A percentile compares a stretch with the other conserved stretches of the same genome.
These are phyloP conservation scores for Rostratula benghalensis DNA, from an alignment of 2,113 vertebrate genomes.

Conservation along the genomic window DNA sequence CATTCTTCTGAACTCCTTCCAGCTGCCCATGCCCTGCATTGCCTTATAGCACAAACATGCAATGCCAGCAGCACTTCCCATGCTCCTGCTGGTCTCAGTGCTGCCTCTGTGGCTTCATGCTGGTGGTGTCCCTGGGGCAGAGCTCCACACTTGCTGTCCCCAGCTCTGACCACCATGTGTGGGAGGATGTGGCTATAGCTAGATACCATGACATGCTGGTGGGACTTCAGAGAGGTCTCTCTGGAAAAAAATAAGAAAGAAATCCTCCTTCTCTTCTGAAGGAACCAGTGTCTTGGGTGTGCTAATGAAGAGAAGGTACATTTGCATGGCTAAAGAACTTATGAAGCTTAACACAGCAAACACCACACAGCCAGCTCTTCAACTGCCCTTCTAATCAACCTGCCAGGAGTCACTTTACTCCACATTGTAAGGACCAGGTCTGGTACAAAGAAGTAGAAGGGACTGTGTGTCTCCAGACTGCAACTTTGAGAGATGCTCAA, in stretches of 20 bases:
- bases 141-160: neutral
- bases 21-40: neutral
- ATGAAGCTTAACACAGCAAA: neutral
- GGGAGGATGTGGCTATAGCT: neutral
- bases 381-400: neutral
- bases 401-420: neutral
- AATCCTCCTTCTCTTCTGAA: neutral
- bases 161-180: rapidly evolving
- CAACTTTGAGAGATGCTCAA: neutral
- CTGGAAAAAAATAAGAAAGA: neutral
- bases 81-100: neutral
- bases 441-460: neutral
- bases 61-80: neutral
- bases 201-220: neutral
- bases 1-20: neutral
- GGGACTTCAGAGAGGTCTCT: neutral
- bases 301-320: neutral
- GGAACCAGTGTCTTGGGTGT: rapidly evolving
- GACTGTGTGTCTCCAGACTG: neutral
- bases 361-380: neutral
- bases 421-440: neutral
- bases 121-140: neutral
- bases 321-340: neutral
- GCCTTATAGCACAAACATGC: neutral
- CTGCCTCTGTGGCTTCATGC: neutral